Base-by-base conservation (phyloP, 2,888 invertebrate genomes). In the Patella caerulea region DNA sequence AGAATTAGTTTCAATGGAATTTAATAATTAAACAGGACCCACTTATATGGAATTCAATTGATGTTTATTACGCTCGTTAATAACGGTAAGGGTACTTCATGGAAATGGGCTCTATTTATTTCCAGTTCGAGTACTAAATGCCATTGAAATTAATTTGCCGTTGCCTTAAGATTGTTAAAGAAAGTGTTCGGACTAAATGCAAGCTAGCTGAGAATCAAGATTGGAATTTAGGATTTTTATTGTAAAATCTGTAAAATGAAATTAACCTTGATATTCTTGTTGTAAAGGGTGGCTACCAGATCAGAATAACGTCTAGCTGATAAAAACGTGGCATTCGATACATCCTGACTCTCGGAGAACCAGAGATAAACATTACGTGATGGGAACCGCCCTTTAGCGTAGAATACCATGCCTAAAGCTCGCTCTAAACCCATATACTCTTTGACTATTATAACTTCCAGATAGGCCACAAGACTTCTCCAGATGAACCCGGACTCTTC, bases 381-480 rank as follows among this genome's bases (percentile, higher is more conserved):
- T 3, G 81, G 78, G 78, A 88, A 88, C 52, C 86, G 82, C 5
- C 87, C 88, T 2, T 81, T 79, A 11, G 86, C 85, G 78, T 86
- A 87, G 77, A 86, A 88, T 1, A 86, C 83, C 12, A 84, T 84
- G 11, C 88, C 87, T 75, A 87, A 80, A 1, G 84, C 86, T 53
- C 88, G 78, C 77, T 87, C 88, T 54, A 87, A 72, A 3, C 88
- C 88, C 55, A 88, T 82, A 19, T 84, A 83, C 73, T 88, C 88
- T 56, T 86, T 86, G 9, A 87, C 84, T 0, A 87, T 85, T 17
- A 88, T 83, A 9, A 87, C 83, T 79, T 87, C 86, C 59, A 86
- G 86, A 72, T 86, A 86, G 24, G 88, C 87, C 14, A 88, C 88
- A n/a, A 88, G 81, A 14, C 83, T 82, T 81, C 85, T 84, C 88